Conservation (phyloP, 2,797 vertebrate genomes). For the Parauchenoglanis ngamensis region DNA sequence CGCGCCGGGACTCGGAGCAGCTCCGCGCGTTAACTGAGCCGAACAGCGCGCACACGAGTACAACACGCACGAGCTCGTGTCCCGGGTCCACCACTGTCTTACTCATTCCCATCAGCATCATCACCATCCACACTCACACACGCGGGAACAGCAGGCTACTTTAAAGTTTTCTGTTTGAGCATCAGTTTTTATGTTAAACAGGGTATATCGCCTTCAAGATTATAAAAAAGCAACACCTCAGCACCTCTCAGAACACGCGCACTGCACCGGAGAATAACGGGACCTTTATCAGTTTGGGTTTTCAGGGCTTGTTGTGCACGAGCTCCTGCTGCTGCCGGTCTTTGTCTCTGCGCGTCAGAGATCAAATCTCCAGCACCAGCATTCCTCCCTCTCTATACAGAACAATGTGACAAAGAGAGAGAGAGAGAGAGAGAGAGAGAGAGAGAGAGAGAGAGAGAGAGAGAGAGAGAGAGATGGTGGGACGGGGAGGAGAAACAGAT, state of each 20-base stretch:
- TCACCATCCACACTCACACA: background rate
- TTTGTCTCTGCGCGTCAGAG: constrained; percentile 21
- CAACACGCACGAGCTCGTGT: constrained; percentile 6
- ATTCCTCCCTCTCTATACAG: constrained; percentile 26
- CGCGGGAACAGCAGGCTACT: background rate
- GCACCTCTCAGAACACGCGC: background rate
- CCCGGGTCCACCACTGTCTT: background rate
- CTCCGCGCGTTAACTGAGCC: constrained; percentile 74
- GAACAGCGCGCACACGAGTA: constrained; percentile 53
- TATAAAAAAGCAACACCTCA: background rate
- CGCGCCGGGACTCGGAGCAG: constrained; percentile 84
- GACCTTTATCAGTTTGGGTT: background rate
- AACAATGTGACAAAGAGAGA: constrained; percentile 38
- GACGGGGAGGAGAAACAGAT: constrained; percentile 5
- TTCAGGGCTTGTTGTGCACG: background rate
- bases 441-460: constrained; percentile 2
- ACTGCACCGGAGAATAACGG: background rate
- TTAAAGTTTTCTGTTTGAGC: background rate
- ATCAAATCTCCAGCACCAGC: constrained; percentile 31
- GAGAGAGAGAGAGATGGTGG: constrained; percentile 15
- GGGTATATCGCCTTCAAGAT: background rate
- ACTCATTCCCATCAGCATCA: background rate
- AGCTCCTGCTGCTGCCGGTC: constrained; percentile 26
- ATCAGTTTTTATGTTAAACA: background rate
- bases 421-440: constrained; percentile 1